Percentiles rank a stretch among this genome's conserved stretches.
Evolutionary conservation across 2,113 vertebrate species (phyloP).

Genomic region (Anhinga anhinga): DNA sequence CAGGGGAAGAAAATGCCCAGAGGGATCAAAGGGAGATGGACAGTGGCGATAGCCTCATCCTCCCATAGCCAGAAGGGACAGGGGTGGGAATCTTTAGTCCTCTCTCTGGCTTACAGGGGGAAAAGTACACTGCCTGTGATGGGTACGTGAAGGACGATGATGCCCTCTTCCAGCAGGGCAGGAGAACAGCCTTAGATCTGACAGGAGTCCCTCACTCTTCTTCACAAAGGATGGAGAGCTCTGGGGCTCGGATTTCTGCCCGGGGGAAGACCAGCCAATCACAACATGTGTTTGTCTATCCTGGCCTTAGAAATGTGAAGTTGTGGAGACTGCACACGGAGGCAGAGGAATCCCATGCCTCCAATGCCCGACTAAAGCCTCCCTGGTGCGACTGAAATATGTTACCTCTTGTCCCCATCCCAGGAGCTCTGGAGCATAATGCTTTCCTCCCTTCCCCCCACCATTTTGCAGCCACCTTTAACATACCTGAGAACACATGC

Average conservation of each 20-base stretch:
- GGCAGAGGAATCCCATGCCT: not conserved
- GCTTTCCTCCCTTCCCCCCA: not conserved
- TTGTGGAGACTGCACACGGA: not conserved
- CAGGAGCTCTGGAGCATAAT: not conserved
- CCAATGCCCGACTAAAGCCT: not conserved
- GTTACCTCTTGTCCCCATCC: not conserved
- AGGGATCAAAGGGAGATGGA: not conserved
- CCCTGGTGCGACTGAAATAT: not conserved
- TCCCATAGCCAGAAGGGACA: accelerated
- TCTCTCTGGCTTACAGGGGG: not conserved
- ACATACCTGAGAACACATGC: not conserved
- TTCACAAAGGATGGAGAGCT: not conserved
- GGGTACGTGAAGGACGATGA: not conserved
- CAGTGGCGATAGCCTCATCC: not conserved
- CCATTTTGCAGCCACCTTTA: not conserved
- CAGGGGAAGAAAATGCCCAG: not conserved
- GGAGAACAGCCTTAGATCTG: not conserved
- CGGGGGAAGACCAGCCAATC: not conserved
- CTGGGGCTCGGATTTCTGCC: not conserved
- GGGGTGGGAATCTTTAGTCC: not conserved
- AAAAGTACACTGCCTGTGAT: not conserved
- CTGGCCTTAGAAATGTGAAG: not conserved
- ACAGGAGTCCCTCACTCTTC: not conserved
- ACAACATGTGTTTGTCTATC: not conserved
- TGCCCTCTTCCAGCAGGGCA: not conserved